These are phyloP conservation scores for Seriola quinqueradiata DNA, from an alignment of 2,113 vertebrate species.

Conservation along the genomic window DNA sequence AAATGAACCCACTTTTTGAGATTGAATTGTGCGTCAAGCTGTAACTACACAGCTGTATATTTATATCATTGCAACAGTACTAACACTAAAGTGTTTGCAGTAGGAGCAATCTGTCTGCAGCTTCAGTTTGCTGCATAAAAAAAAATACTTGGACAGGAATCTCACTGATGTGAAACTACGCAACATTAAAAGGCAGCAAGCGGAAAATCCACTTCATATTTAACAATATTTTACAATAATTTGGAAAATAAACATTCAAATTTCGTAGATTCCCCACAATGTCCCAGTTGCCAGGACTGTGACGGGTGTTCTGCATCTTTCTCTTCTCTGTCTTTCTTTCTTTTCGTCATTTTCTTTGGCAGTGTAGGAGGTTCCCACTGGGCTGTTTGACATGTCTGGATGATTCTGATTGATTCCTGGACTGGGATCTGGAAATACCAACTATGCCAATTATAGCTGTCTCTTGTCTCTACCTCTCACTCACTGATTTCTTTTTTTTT, in stretches of 20 bases:
- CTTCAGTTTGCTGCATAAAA: neutral
- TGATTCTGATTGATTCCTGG: slow-evolving; percentile 33
- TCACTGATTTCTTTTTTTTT: neutral
- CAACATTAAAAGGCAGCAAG: neutral
- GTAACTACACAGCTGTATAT: neutral
- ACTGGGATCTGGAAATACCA: slow-evolving; percentile 14
- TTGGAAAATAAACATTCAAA: neutral
- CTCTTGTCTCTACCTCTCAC: slow-evolving; percentile 21
- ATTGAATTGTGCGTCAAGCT: neutral
- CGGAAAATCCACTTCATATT: neutral
- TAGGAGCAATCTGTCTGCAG: slow-evolving; percentile 8
- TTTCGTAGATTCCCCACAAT: neutral
- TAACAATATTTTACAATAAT: neutral
- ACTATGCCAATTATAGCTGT: slow-evolving; percentile 5
- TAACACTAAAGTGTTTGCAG: neutral
- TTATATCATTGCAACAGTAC: neutral
- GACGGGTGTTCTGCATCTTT: neutral
- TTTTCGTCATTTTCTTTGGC: neutral
- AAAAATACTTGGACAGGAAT: neutral
- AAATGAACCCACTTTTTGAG: neutral
- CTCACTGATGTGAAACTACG: neutral
- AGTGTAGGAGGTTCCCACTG: neutral
- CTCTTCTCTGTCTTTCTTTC: neutral
- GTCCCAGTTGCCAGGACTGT: neutral
- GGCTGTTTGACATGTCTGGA: neutral